Conservation (phyloP, 2,113 vertebrate genomes). For the Drymodes brunneopygia region DNA sequence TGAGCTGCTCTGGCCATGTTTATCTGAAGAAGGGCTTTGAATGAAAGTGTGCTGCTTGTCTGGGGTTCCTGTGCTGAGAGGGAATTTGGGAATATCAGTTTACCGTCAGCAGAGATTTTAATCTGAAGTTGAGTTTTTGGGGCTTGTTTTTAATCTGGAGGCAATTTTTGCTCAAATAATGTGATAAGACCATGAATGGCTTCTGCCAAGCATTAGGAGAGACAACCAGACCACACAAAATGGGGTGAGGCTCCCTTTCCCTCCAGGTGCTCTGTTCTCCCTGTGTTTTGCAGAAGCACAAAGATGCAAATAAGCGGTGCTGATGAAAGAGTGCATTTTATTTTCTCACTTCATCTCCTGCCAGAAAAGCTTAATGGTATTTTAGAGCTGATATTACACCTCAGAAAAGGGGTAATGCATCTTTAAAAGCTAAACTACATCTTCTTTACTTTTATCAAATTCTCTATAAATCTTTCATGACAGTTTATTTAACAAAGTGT, state of each 20-base stretch:
- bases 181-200: background rate
- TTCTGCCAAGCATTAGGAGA: background rate
- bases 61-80: background rate
- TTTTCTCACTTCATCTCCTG: conserved; percentile 59
- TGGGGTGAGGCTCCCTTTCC: background rate
- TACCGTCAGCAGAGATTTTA: background rate
- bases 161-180: background rate
- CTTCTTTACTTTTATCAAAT: conserved; percentile 85
- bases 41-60: background rate
- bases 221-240: background rate
- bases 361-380: conserved; percentile 66
- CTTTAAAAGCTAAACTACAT: conserved; percentile 79
- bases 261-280: background rate
- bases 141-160: background rate
- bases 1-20: background rate
- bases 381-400: conserved; percentile 73
- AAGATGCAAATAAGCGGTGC: conserved; percentile 45
- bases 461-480: conserved; percentile 85
- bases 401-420: conserved; percentile 74
- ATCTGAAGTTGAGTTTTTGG: background rate
- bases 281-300: background rate
- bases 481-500: conserved; percentile 85
- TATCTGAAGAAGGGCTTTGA: background rate
- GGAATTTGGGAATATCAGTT: background rate
- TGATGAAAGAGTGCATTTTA: conserved; percentile 27